Evolutionary conservation across 1,140 invertebrate species (phyloP).

Genomic region (Acromyrmex heyeri): DNA sequence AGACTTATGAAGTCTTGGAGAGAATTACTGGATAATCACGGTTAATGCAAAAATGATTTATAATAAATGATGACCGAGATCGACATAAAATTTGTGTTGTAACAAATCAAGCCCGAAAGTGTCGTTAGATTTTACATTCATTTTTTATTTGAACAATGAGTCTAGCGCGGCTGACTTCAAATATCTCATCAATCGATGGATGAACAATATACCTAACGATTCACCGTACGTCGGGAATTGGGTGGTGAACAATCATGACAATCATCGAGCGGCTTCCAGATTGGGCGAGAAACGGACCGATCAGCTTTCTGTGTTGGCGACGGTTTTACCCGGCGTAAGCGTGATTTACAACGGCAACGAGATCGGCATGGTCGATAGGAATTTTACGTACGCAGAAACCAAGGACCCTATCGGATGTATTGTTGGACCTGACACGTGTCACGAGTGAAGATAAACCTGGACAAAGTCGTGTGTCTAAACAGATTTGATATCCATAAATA

Average conservation of each 20-base stretch:
- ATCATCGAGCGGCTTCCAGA: slow-evolving; percentile 80
- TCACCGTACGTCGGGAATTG: slow-evolving; percentile 87
- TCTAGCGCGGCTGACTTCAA: slow-evolving; percentile 87
- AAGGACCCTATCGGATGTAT: slow-evolving; percentile 86
- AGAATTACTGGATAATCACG: slow-evolving; percentile 69
- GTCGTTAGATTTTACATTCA: slow-evolving; percentile 89
- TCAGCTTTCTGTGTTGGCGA: slow-evolving; percentile 89
- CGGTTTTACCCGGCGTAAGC: slow-evolving; percentile 90
- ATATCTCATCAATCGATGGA: slow-evolving; percentile 87
- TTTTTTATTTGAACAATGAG: slow-evolving; percentile 84
- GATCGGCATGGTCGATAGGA: slow-evolving; percentile 90
- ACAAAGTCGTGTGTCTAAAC: not conserved
- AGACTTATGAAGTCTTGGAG: slow-evolving; percentile 83
- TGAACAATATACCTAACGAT: slow-evolving; percentile 86
- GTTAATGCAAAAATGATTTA: slow-evolving; percentile 84
- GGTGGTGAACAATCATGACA: slow-evolving; percentile 85
- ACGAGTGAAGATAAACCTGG: not conserved
- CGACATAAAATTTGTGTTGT: slow-evolving; percentile 87
- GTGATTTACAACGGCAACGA: slow-evolving; percentile 94
- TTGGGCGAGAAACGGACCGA: slow-evolving; percentile 89
- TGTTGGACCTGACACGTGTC: slow-evolving; percentile 78
- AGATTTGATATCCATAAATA: not conserved
- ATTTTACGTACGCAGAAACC: slow-evolving; percentile 85
- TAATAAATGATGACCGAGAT: slow-evolving; percentile 87
- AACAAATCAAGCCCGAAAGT: slow-evolving; percentile 87